A percentile compares a stretch with the other conserved stretches of the same genome.
These are phyloP conservation scores for Stenichneumon culpator DNA, from an alignment of 2,888 invertebrate genomes.

Conservation along the genomic window DNA sequence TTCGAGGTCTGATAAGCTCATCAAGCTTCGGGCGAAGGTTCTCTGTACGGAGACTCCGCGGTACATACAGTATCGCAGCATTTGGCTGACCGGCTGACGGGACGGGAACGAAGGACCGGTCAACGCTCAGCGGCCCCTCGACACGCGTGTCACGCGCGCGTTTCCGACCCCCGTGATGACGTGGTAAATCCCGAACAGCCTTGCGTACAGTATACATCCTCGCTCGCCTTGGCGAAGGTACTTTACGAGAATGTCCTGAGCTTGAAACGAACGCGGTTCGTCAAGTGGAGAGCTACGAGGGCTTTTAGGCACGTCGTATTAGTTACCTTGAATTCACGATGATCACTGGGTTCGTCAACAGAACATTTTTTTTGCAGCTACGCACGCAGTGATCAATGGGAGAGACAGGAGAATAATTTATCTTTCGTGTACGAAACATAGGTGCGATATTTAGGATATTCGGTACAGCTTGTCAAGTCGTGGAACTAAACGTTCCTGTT, in stretches of 20 bases:
- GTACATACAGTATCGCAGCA: constrained; percentile 31
- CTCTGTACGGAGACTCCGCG: constrained; percentile 1
- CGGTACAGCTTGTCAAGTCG: too few species aligned
- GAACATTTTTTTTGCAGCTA: too few species aligned
- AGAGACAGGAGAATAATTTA: background rate
- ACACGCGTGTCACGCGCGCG: constrained; percentile 47
- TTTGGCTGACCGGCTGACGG: constrained; percentile 12
- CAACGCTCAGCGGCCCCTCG: constrained; percentile 9
- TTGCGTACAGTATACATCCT: constrained; percentile 13
- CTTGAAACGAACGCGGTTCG: constrained; percentile 13
- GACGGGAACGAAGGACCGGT: constrained; percentile 14
- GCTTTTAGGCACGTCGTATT: background rate
- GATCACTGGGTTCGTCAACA: background rate
- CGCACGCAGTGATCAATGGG: background rate
- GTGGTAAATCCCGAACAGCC: constrained; percentile 41
- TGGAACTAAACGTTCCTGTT: too few species aligned
- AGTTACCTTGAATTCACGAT: constrained; percentile 31
- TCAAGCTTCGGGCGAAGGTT: constrained; percentile 51
- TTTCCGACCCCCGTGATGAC: constrained; percentile 39
- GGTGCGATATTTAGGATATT: too few species aligned
- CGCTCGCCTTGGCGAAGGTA: background rate
- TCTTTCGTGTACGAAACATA: background rate
- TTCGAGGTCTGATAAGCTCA: constrained; percentile 60
- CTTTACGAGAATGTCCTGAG: constrained; percentile 32
- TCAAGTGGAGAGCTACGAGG: background rate